Percentiles rank a stretch among this genome's conserved stretches.
These are phyloP conservation scores for Micrastur ruficollis DNA, from an alignment of 2,797 vertebrate genomes.

Conservation along the genomic window DNA sequence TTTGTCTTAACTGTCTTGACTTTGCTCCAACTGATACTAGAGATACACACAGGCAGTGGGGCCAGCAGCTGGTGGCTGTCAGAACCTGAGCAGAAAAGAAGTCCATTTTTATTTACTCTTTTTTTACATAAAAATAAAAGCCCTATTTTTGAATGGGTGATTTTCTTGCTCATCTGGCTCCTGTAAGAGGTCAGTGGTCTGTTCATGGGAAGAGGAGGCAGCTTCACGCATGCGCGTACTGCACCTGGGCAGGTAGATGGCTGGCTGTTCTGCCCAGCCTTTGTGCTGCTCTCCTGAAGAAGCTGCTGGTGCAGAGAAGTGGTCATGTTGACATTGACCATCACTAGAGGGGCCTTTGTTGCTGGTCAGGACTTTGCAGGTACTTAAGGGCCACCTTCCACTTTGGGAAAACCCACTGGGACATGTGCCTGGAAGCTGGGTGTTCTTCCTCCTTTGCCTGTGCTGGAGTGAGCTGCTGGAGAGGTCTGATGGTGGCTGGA, in stretches of 20 bases:
- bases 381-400: background rate
- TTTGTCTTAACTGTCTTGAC: background rate
- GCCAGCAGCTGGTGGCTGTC: background rate
- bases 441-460: background rate
- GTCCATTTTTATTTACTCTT: slow-evolving; percentile 18
- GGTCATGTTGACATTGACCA: background rate
- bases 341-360: background rate
- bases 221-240: fast-evolving
- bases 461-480: background rate
- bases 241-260: background rate
- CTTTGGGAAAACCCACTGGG: background rate
- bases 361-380: background rate
- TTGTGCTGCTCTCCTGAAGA: background rate
- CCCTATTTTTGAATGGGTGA: background rate
- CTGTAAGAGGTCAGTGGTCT: background rate
- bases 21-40: background rate
- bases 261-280: background rate
- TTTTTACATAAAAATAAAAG: slow-evolving; percentile 44
- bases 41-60: background rate
- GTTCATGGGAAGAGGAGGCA: background rate
- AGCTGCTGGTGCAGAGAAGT: background rate
- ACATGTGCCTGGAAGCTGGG: background rate
- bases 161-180: background rate
- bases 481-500: background rate
- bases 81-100: background rate